These are phyloP conservation scores for Drosophila nikananu DNA, from an alignment of 1,140 invertebrate genomes.

Conservation along the genomic window DNA sequence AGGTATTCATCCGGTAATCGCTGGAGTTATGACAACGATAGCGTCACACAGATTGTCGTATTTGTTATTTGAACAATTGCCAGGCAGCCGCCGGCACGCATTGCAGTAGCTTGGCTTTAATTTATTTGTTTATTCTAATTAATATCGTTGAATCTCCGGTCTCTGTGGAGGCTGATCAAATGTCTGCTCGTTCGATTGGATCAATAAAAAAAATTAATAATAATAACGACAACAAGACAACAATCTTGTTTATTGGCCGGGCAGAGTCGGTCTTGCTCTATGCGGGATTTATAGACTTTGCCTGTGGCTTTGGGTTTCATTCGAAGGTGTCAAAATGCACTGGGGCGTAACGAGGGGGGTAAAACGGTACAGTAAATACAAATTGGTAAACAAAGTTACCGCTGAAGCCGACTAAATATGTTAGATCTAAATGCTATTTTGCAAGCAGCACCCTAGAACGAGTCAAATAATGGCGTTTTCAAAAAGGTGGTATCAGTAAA, in stretches of 20 bases:
- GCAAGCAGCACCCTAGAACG: conserved; percentile 43
- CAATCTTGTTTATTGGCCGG: conserved; percentile 11
- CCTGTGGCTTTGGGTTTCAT: conserved; percentile 29
- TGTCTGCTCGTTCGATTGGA: conserved; percentile 17
- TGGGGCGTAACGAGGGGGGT: conserved; percentile 37
- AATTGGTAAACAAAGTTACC: conserved; percentile 40
- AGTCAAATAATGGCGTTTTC: conserved; percentile 15
- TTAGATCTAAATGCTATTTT: conserved; percentile 26
- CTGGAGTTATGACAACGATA: conserved; percentile 39
- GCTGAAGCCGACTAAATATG: conserved; percentile 4
- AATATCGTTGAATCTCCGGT: conserved; percentile 12
- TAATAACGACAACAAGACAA: not conserved
- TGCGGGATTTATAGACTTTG: conserved; percentile 27
- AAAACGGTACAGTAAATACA: conserved; percentile 20
- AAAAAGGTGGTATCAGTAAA: conserved; percentile 10
- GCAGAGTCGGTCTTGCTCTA: conserved; percentile 12
- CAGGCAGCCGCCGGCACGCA: conserved; percentile 49
- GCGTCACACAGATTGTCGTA: conserved; percentile 59
- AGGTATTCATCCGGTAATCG: conserved; percentile 33
- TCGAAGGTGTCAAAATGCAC: conserved; percentile 50
- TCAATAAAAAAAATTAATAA: conserved; percentile 23
- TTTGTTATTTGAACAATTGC: conserved; percentile 63
- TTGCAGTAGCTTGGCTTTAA: conserved; percentile 67
- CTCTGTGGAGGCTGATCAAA: conserved; percentile 2
- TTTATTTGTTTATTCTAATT: conserved; percentile 40